phyloP scores from a whole-genome alignment of 2,113 vertebrate species.

The Scomber japonicus region DNA sequence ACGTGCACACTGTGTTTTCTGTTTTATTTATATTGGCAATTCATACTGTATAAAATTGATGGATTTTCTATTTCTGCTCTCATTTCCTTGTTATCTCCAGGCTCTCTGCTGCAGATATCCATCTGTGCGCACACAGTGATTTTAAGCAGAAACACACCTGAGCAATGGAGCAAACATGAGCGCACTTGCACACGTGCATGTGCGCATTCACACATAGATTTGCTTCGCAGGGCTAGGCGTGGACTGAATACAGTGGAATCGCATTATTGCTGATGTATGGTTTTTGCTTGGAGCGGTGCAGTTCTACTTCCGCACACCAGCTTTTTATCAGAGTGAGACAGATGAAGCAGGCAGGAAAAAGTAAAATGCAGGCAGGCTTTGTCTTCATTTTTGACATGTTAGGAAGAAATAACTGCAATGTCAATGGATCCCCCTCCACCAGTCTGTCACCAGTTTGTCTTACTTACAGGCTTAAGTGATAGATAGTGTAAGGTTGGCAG shows the following conservation, averaged over 20 bases:
- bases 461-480: slow-evolving; percentile 61
- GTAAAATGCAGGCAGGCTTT: slow-evolving; percentile 71
- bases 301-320: slow-evolving; percentile 55
- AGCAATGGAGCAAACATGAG: slow-evolving; percentile 44
- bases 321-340: slow-evolving; percentile 70
- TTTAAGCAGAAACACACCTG: slow-evolving; percentile 59
- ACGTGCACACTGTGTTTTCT: slow-evolving; percentile 21
- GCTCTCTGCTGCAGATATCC: slow-evolving; percentile 67
- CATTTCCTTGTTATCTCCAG: slow-evolving; percentile 68
- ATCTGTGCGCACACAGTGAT: slow-evolving; percentile 42
- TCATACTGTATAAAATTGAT: slow-evolving; percentile 63
- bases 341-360: slow-evolving; percentile 60
- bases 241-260: slow-evolving; percentile 71
- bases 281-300: slow-evolving; percentile 63
- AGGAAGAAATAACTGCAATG: slow-evolving; percentile 80
- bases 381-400: slow-evolving; percentile 82
- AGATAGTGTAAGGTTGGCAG: slow-evolving; percentile 36
- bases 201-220: slow-evolving; percentile 43
- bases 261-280: slow-evolving; percentile 80
- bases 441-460: slow-evolving; percentile 24
- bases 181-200: slow-evolving; percentile 16
- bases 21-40: slow-evolving; percentile 58
- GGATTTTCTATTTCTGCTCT: slow-evolving; percentile 69
- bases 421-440: slow-evolving; percentile 80
- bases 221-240: slow-evolving; percentile 46